A percentile compares a stretch with the other conserved stretches of the same genome.
Evolutionary conservation across 2,888 invertebrate genomes (phyloP).

Genomic region (Drosophila yooni): DNA sequence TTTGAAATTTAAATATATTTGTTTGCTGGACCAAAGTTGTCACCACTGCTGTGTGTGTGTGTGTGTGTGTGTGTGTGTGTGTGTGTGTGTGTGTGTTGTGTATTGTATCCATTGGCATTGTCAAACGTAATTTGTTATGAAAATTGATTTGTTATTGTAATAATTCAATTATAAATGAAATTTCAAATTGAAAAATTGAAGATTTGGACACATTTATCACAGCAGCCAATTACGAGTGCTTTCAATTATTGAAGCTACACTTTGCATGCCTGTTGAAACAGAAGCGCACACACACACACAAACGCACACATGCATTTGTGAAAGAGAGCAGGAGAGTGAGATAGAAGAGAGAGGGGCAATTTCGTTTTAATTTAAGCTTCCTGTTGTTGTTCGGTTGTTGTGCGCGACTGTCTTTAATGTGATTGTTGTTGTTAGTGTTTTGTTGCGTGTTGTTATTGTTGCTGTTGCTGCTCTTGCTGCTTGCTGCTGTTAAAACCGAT

Average conservation of each 20-base stretch:
- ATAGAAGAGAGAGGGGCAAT: conserved; percentile 20
- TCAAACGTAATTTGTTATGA: conserved; percentile 40
- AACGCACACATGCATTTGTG: background rate
- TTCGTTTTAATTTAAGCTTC: conserved; percentile 72
- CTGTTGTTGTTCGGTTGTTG: conserved; percentile 52
- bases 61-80: background rate
- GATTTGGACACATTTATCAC: conserved; percentile 12
- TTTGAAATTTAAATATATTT: conserved; percentile 1
- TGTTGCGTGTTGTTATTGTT: conserved; percentile 30
- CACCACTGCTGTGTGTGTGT: background rate
- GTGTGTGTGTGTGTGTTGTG: too few species aligned
- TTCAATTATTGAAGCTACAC: conserved; percentile 25
- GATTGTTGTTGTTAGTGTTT: conserved; percentile 35
- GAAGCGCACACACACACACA: background rate
- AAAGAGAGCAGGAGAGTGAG: background rate
- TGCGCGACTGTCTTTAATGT: conserved; percentile 38
- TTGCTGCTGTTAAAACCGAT: conserved; percentile 49
- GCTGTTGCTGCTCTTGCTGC: conserved; percentile 29
- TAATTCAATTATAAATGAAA: conserved; percentile 42
- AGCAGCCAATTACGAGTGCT: conserved; percentile 8
- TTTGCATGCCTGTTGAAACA: background rate
- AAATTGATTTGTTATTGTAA: conserved; percentile 53
- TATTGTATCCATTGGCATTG: conserved; percentile 14
- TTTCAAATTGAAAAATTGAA: conserved; percentile 17
- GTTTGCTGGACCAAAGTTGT: background rate